Conservation (phyloP, 1,140 invertebrate species). For the Zophobas atratus region DNA sequence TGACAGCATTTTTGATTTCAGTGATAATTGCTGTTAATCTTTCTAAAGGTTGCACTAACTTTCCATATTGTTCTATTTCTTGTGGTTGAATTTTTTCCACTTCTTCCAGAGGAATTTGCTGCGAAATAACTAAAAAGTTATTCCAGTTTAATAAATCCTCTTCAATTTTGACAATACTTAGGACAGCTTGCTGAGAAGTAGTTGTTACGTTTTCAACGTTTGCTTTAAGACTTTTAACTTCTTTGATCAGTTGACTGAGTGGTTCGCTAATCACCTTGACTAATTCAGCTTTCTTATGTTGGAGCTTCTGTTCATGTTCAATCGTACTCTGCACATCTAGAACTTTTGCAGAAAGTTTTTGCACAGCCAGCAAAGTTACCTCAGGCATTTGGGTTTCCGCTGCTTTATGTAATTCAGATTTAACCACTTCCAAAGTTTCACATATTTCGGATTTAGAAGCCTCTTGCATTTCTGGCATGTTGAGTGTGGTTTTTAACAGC, state of each 20-base stretch:
- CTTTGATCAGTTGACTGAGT: not conserved
- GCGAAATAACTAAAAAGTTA: not conserved
- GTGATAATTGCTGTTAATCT: not conserved
- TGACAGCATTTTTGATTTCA: constrained; percentile 12
- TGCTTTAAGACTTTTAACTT: constrained; percentile 6
- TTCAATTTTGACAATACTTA: constrained; percentile 13
- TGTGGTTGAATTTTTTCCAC: not conserved
- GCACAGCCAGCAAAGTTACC: not conserved
- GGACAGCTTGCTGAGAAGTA: constrained; percentile 3
- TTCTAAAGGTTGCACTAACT: constrained; percentile 20
- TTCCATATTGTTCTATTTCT: not conserved
- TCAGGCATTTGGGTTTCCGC: not conserved
- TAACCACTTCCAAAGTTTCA: constrained; percentile 10
- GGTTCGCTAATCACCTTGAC: not conserved
- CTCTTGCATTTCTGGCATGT: constrained; percentile 42
- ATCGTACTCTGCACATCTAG: too few species aligned
- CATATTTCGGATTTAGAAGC: constrained; percentile 26
- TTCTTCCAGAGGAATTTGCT: constrained; percentile 21
- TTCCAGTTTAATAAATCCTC: constrained; percentile 12
- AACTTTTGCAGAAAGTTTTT: not conserved
- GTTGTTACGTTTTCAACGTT: not conserved
- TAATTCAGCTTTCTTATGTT: too few species aligned
- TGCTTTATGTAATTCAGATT: not conserved
- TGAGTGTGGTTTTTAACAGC: constrained; percentile 19
- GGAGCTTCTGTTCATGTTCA: too few species aligned